These are phyloP conservation scores for Palythoa caribaeorum DNA, from an alignment of 92 coral and sea anemone genomes.

Conservation along the genomic window DNA sequence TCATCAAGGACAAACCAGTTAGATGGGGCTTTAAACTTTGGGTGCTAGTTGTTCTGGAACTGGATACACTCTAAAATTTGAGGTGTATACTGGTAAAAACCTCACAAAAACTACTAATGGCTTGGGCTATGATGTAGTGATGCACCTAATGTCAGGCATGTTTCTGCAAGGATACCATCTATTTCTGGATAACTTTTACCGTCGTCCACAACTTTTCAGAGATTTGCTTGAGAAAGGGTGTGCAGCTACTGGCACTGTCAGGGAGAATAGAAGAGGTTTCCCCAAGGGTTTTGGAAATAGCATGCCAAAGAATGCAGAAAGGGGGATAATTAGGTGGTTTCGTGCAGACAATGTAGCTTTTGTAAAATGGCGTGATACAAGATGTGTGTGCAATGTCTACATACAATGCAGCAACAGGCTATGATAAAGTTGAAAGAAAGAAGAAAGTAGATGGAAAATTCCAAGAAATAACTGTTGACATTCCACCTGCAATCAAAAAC, in stretches of 20 bases:
- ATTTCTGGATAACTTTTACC: conserved; percentile 9
- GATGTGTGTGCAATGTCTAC: conserved; percentile 7
- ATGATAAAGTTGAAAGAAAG: neutral
- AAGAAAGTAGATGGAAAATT: neutral
- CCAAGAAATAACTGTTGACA: neutral
- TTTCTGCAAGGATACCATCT: conserved; percentile 20
- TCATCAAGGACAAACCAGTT: conserved; percentile 51
- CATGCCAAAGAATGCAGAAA: neutral
- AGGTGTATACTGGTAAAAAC: conserved; percentile 56
- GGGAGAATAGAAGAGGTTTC: conserved; percentile 18
- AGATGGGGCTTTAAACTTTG: conserved; percentile 62
- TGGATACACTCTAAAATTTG: conserved; percentile 50
- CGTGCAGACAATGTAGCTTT: neutral
- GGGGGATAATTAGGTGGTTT: conserved; percentile 14
- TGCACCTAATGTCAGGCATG: neutral
- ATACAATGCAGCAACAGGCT: conserved; percentile 9
- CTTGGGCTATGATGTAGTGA: conserved; percentile 25
- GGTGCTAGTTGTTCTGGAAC: conserved; percentile 42
- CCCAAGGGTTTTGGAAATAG: neutral
- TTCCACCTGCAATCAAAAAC: conserved; percentile 40
- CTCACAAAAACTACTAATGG: conserved; percentile 1
- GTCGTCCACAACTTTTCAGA: neutral
- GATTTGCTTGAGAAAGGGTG: neutral
- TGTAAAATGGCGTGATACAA: conserved; percentile 29
- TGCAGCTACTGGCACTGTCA: conserved; percentile 14